Evolutionary conservation across 2,888 invertebrate genomes (phyloP), one percentile per base, ranked within the genome.

Genomic region (Parthenolecanium corni): DNA sequence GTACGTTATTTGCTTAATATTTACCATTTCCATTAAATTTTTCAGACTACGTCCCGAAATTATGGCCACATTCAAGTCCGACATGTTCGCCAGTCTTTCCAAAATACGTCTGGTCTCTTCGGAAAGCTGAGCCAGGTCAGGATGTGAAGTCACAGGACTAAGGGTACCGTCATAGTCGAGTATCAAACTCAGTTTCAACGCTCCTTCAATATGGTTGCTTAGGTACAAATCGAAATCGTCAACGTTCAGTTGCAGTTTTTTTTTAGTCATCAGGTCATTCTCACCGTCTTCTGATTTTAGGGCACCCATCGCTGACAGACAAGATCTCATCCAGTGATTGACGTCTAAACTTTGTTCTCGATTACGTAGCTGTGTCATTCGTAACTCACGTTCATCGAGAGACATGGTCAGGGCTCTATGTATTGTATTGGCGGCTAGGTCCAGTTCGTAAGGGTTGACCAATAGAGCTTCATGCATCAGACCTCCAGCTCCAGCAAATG

Each of bases 101-200:
- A 75, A 66, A 16, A 75, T 73, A 31, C 71, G 69, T 53, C 72
- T 71, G 0, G 74, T 76, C 67, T 75, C 74, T 4, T 68, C 68
- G 2, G 74, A 73, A 67, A 75, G 69, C 11, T 71, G 67, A 11
- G 75, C 75, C 52, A 74, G 65, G 66, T 75, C 74, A 6, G 75
- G 75, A 64, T 74, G 74, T 5, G 73, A 71, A 3, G 74, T 74
- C 54, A 75, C 71, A 38, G 73, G 74, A 9, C 74, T 73, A 40
- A 76, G 68, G 2, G 76, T 76, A 16, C 76, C 76, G 67, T 76
- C 76, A 66, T 75, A 76, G 66, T 76, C 76, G 40, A 76, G 69
- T 31, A 76, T 72, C 16, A 76, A 67, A 57, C 72, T 72, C n/a
- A 75, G 68, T 65, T 73, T 74, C 40, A 71, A 70, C 5, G 70